phyloP scores from a whole-genome alignment of 2,113 vertebrate species.

The Grammomys dolichurus region DNA sequence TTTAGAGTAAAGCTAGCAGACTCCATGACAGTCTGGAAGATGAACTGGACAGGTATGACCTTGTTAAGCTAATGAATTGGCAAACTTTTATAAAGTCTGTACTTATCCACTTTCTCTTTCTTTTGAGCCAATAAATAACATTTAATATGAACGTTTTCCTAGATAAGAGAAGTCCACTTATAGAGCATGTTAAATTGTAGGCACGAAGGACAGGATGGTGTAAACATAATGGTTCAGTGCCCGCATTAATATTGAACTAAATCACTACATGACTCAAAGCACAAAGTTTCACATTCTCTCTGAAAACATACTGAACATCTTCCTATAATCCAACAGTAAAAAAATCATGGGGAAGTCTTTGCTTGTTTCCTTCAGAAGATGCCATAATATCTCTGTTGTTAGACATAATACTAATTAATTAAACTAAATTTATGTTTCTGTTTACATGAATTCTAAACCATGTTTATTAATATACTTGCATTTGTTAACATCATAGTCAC shows the following conservation, averaged over 20 bases:
- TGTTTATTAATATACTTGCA: neutral
- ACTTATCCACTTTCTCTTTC: neutral
- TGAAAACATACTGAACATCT: neutral
- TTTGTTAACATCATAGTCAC: neutral
- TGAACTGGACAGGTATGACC: neutral
- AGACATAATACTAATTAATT: neutral
- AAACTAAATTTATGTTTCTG: neutral
- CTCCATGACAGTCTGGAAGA: neutral
- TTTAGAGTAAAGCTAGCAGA: neutral
- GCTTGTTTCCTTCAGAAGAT: neutral
- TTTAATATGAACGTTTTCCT: neutral
- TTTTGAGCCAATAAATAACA: neutral
- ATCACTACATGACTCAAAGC: neutral
- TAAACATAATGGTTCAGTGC: neutral
- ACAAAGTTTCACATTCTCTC: neutral
- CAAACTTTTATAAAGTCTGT: neutral
- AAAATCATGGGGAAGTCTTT: neutral
- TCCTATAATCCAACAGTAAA: neutral
- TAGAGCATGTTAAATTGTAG: neutral
- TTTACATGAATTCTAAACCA: neutral
- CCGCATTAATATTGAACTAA: neutral
- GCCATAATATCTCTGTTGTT: neutral
- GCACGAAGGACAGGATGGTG: neutral
- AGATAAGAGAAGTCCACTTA: neutral
- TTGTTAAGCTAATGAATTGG: neutral